phyloP scores from a whole-genome alignment of 2,888 invertebrate species.

The Heteromyza rotundicornis region DNA sequence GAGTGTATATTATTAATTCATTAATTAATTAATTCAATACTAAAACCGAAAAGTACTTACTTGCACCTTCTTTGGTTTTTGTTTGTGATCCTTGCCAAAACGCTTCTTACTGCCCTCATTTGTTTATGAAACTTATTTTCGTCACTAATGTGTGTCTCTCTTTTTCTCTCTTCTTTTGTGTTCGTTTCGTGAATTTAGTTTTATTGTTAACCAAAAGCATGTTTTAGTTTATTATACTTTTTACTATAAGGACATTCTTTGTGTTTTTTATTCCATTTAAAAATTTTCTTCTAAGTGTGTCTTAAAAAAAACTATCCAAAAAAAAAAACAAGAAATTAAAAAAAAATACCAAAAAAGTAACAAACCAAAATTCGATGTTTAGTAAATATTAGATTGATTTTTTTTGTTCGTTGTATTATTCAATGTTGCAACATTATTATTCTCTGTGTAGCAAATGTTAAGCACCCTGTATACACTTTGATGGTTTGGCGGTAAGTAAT shows the following conservation, averaged over 20 bases:
- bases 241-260: not conserved
- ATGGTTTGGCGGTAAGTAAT: constrained; percentile 59
- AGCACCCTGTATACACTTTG: constrained; percentile 60
- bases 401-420: constrained; percentile 34
- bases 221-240: not conserved
- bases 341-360: too few relatives aligned
- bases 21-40: not conserved
- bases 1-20: not conserved
- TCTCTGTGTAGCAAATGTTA: constrained; percentile 60
- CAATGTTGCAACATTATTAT: constrained; percentile 58
- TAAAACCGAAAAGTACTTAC: not conserved
- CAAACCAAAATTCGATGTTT: constrained; percentile 5
- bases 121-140: constrained; percentile 12
- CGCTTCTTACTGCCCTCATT: constrained; percentile 14
- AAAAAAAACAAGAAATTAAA: too few relatives aligned
- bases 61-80: constrained; percentile 6
- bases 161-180: not conserved
- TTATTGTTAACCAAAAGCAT: not conserved
- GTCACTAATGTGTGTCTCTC: not conserved
- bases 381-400: not conserved
- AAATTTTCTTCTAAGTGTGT: constrained; percentile 5
- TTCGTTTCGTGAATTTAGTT: not conserved
- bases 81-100: constrained; percentile 7
- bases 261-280: constrained; percentile 9
- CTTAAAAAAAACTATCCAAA: too few relatives aligned